Evolutionary conservation across 2,113 vertebrate genomes (phyloP).

Genomic region (Amphiprion percula): DNA sequence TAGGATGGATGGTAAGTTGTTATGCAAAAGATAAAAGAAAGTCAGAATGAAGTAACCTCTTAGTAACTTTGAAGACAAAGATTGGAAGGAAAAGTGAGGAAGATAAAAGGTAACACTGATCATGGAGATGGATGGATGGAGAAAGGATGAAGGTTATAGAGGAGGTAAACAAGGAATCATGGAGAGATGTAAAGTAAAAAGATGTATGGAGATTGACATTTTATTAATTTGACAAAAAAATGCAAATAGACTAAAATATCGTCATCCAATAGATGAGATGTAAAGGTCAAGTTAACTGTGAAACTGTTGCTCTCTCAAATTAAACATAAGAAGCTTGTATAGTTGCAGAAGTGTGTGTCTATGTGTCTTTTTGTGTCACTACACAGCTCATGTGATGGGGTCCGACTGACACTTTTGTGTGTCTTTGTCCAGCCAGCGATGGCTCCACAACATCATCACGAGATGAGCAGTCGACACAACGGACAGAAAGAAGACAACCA

Average conservation of each 20-base stretch:
- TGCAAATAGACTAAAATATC: neutral
- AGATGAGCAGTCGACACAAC: conserved; percentile 7
- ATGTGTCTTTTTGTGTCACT: conserved; percentile 26
- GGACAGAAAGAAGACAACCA: conserved; percentile 3
- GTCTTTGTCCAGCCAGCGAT: conserved; percentile 18
- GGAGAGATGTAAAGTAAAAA: conserved; percentile 5
- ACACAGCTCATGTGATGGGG: conserved; percentile 12
- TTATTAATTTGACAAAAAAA: neutral
- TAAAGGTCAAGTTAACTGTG: neutral
- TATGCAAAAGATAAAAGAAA: conserved; percentile 54
- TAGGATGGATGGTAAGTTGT: conserved; percentile 41
- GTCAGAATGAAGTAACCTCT: conserved; percentile 45
- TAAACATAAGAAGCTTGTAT: neutral
- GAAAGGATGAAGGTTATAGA: conserved; percentile 3
- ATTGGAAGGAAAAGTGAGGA: conserved; percentile 25
- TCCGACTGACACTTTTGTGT: conserved; percentile 37
- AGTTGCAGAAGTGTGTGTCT: neutral
- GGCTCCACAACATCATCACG: conserved; percentile 30
- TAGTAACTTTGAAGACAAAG: conserved; percentile 46
- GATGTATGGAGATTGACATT: neutral
- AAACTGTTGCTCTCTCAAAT: neutral
- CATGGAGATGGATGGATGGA: conserved; percentile 15
- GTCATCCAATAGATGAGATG: neutral
- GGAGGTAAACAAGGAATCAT: conserved; percentile 14
- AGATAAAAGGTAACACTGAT: neutral